Base-by-base conservation (phyloP, 2,888 invertebrate genomes). In the Mellilla xanthometata region DNA sequence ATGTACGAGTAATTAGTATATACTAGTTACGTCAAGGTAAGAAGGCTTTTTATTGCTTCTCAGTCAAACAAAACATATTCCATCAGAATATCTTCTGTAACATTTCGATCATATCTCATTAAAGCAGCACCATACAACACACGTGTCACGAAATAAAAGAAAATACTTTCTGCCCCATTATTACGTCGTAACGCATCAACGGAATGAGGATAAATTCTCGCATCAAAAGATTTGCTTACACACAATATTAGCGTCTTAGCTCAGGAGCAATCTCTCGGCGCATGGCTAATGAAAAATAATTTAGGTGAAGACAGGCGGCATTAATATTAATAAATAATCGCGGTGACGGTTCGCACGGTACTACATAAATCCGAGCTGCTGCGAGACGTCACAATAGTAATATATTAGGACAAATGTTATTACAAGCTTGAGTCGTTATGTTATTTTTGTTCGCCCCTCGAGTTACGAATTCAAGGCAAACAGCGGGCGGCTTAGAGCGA, bases 351-450 rank as follows among this genome's bases (percentile, higher is more conserved):
- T 83, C 76, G 76, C 83, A 83, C 78, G 76, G 76, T 65, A 70
- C 72, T 81, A 75, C 69, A 83, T 85, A 85, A 85, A 83, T 84
- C 81, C 76, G 64, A 72, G 63, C 62, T 68, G 80, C 74, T 75
- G 76, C 58, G 69, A 69, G 72, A 72, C 82, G 85, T 84, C 86
- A 85, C 84, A 85, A 84, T 83, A 81, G 79, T 82, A 78, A 84
- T 85, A 85, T 86, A 85, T 85, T 86, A 82, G 83, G 83, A 83
- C 87, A 81, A 84, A 86, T 86, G 84, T 87, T 87, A 82, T 86
- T 85, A 85, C 84, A 85, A 87, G 85, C 82, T 66, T 68, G 69
- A 79, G 77, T 79, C 81, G 77, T 81, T 77, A 76, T 81, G 85
- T 84, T 87, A 87, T 87, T 87, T 87, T 85, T 80, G 79, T 82